Base-by-base conservation (phyloP, 2,888 invertebrate genomes). In the Yponomeuta cagnagella region DNA sequence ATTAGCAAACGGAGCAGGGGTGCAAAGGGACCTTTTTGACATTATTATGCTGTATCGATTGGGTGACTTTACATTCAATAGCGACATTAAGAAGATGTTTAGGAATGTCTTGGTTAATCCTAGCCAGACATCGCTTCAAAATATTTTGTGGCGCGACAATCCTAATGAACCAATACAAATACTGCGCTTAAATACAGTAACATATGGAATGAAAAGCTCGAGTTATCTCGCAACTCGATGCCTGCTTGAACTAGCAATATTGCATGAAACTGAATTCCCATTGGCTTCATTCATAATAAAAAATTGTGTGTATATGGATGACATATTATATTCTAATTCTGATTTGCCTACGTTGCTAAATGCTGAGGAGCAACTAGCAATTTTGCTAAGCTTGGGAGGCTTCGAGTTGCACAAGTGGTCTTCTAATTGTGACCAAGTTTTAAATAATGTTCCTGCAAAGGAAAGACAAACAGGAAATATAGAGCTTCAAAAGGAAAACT, bases 221-320 rank as follows among this genome's bases (percentile, higher is more conserved):
- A 64, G 63, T 8, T 72, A 67, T 37, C 31, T 73, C 3, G 73
- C 73, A 5, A 72, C 73, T 30, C 68, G 73, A 1, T 73, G 73
- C 66, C 31, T 73, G 4, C 15, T 48, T 12, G 72, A 72, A 30
- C 70, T 73, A 31, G 72, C 73, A n/a, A 30, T 68, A 2, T 68
- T 15, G n/a, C 68, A 72, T 72, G 70, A 70, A 31, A 10, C 12
- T 10, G 52, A 71, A 1, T 67, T 66, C 4, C 72, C 72, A 43
- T 15, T 71, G 33, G 72, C 73, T 10, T 70, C 72, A 12, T 73
- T 67, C 15, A 73, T 74, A 33, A 15, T 73, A 1, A 70, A 63
- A 58, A 71, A 73, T 58, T 63, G 48, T 10, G 69, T 71, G 23
- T 74, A 72, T 69, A 71, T 73, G 10, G 73, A 74, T 70, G 74